These are phyloP conservation scores for Drosophila lutescens DNA, from an alignment of 2,888 invertebrate species.

Conservation along the genomic window DNA sequence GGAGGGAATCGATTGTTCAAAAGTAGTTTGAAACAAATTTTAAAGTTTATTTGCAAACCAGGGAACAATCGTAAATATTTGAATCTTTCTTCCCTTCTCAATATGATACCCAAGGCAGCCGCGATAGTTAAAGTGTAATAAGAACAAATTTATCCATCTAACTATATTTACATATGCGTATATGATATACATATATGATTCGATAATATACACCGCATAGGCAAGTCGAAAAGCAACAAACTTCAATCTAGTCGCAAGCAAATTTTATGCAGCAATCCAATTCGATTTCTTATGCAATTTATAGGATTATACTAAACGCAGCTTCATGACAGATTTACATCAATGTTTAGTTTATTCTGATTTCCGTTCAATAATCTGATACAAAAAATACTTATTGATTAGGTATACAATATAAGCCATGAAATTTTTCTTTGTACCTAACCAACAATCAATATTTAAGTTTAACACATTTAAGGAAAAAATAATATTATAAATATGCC, in stretches of 20 bases:
- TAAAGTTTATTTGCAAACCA: constrained; percentile 2
- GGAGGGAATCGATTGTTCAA: constrained; percentile 11
- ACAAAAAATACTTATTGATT: constrained; percentile 13
- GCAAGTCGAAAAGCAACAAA: constrained; percentile 52
- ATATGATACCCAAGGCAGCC: constrained; percentile 27
- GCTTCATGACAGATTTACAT: constrained; percentile 37
- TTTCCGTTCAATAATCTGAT: constrained; percentile 13
- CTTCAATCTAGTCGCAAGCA: constrained; percentile 74
- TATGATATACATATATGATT: constrained; percentile 59
- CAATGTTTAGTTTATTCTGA: constrained; percentile 4
- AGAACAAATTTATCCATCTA: constrained; percentile 63
- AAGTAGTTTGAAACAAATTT: not conserved
- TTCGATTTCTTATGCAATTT: constrained; percentile 60
- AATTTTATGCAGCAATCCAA: constrained; percentile 68
- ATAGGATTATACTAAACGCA: constrained; percentile 35
- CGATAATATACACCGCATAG: constrained; percentile 38
- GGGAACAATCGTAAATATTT: constrained; percentile 9
- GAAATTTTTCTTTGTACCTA: constrained; percentile 70
- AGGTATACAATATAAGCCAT: constrained; percentile 47
- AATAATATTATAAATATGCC: constrained; percentile 51
- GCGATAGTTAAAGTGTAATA: constrained; percentile 57
- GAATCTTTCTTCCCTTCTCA: not conserved
- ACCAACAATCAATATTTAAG: constrained; percentile 46
- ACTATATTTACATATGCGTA: constrained; percentile 52
- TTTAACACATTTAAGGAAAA: constrained; percentile 37